phyloP scores from a whole-genome alignment of 2,888 invertebrate species.

The Aleiodes alternator region DNA sequence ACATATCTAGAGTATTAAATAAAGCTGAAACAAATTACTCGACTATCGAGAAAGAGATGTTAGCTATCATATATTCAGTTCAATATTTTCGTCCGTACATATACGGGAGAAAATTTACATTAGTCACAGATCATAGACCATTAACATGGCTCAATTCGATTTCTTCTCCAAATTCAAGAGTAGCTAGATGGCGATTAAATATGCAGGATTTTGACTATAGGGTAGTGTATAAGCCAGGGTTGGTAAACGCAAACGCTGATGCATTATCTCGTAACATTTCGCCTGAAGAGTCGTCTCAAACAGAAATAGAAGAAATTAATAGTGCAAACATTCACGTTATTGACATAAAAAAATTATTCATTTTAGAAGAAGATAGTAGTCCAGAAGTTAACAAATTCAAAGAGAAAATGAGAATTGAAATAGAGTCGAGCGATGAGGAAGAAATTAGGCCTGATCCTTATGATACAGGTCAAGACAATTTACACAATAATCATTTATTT shows the following conservation, averaged over 20 bases:
- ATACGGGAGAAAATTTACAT: too few species aligned
- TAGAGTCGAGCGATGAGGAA: background rate
- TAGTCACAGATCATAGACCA: background rate
- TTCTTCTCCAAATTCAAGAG: constrained; percentile 38
- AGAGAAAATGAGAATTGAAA: background rate
- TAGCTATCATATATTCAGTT: constrained; percentile 41
- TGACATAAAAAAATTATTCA: background rate
- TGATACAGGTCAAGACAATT: too few species aligned
- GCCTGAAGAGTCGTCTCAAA: background rate
- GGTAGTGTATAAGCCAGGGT: constrained; percentile 40
- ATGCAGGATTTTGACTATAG: constrained; percentile 39
- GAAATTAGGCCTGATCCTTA: too few species aligned
- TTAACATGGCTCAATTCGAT: constrained; percentile 42
- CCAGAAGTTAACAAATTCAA: background rate
- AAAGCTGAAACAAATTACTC: constrained; percentile 61
- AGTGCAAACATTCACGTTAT: background rate
- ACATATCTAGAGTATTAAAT: constrained; percentile 62
- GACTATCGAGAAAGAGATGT: constrained; percentile 67
- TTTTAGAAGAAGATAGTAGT: background rate
- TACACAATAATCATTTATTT: too few species aligned
- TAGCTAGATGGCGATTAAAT: constrained; percentile 39
- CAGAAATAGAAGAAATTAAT: background rate
- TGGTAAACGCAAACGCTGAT: constrained; percentile 43
- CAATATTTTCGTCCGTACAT: constrained; percentile 27
- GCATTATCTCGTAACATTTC: constrained; percentile 32